A percentile compares a stretch with the other conserved stretches of the same genome.
Conservation (phyloP, 2,888 invertebrate genomes). For the Drosophila seclusa region DNA sequence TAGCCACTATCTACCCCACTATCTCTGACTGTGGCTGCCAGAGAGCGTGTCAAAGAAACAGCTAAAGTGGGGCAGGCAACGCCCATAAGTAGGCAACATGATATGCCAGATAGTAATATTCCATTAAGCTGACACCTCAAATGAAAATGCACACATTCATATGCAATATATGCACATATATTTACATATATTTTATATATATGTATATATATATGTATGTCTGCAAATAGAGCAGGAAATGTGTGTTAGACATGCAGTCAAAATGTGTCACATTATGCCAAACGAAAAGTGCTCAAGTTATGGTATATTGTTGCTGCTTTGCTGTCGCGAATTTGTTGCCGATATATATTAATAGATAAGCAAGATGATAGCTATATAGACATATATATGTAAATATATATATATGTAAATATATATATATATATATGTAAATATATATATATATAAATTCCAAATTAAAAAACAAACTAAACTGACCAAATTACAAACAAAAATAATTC, state of each 20-base stretch:
- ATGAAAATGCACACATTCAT: constrained; percentile 1
- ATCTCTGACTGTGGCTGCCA: too few species aligned
- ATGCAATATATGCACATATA: neutral
- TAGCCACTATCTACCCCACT: neutral
- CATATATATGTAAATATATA: neutral
- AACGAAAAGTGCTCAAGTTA: neutral
- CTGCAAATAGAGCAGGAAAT: neutral
- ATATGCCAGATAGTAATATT: constrained; percentile 4
- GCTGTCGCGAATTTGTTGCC: neutral
- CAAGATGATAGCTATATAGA: neutral
- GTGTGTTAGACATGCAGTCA: constrained; percentile 11
- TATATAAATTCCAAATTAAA: neutral
- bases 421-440: neutral
- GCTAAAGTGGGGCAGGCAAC: constrained; percentile 13
- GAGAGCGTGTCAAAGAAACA: constrained; percentile 3
- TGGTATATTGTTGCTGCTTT: neutral
- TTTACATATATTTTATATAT: neutral
- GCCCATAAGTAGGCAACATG: constrained; percentile 60
- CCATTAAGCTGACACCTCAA: constrained; percentile 20
- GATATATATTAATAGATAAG: neutral
- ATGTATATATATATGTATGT: neutral
- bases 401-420: neutral
- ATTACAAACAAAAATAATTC: neutral
- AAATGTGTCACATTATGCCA: neutral
- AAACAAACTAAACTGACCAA: neutral